Conservation (phyloP, 2,888 invertebrate species). For the Neuroscelio doddi region DNA sequence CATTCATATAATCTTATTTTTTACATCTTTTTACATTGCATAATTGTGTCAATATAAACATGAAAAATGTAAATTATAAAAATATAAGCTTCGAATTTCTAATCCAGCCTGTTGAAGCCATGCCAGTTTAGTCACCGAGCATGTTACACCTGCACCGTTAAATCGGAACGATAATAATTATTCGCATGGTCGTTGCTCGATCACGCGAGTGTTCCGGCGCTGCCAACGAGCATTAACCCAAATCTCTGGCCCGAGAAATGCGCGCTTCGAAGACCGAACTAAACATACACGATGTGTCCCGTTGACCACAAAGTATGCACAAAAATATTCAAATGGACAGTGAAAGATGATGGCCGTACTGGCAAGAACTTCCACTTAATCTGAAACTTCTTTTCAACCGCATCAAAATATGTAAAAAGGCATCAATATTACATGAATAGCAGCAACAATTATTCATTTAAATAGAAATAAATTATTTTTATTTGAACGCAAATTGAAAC, state of each 20-base stretch:
- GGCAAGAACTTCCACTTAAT: slow-evolving; percentile 38
- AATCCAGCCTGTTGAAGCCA: too few species aligned
- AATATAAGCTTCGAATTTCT: neutral
- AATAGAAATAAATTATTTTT: too few species aligned
- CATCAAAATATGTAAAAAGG: too few species aligned
- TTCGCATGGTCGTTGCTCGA: slow-evolving; percentile 13
- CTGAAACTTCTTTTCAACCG: too few species aligned
- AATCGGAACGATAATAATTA: slow-evolving; percentile 11
- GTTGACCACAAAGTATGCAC: slow-evolving; percentile 14
- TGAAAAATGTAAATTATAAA: too few species aligned
- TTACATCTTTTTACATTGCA: too few species aligned
- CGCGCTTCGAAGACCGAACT: slow-evolving; percentile 1
- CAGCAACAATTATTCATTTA: too few species aligned
- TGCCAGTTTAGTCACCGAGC: neutral
- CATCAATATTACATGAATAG: neutral
- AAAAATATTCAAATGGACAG: slow-evolving; percentile 50
- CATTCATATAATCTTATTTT: too few species aligned
- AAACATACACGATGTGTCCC: slow-evolving; percentile 1
- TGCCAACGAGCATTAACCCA: slow-evolving; percentile 62
- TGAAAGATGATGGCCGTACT: too few species aligned
- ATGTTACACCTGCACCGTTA: neutral
- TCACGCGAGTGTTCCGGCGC: slow-evolving; percentile 12
- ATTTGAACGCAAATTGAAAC: too few species aligned
- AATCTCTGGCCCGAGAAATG: slow-evolving; percentile 49
- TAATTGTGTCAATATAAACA: too few species aligned